Evolutionary conservation across 2,113 vertebrate species (phyloP).

Genomic region (Lophochroa leadbeateri): DNA sequence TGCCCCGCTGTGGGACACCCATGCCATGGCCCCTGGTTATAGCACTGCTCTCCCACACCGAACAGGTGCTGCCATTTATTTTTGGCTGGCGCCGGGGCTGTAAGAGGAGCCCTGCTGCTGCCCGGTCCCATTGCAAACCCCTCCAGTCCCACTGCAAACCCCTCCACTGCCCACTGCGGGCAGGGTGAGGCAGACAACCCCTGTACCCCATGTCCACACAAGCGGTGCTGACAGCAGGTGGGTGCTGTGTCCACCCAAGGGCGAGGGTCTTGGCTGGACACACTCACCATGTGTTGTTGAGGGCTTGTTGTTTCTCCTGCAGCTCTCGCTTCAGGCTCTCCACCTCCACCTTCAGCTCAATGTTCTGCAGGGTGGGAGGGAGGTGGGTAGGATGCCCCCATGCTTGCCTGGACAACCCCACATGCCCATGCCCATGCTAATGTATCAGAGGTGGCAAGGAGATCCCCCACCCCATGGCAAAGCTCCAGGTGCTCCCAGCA

Average conservation of each 20-base stretch:
- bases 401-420: fast-evolving
- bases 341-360: conserved; percentile 92
- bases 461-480: not conserved
- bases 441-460: not conserved
- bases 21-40: not conserved
- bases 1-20: not conserved
- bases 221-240: fast-evolving
- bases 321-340: conserved; percentile 94
- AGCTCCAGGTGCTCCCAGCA: not conserved
- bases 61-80: conserved; percentile 72
- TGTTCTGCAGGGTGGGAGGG: conserved; percentile 78
- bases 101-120: not conserved
- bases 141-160: not conserved
- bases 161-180: fast-evolving
- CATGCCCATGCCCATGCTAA: fast-evolving
- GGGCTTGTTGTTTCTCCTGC: conserved; percentile 85
- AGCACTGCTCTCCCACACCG: not conserved
- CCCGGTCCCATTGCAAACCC: not conserved
- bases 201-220: fast-evolving
- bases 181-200: not conserved
- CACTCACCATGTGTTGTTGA: conserved; percentile 85
- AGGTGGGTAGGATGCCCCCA: not conserved
- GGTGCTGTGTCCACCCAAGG: fast-evolving
- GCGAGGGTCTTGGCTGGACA: fast-evolving
- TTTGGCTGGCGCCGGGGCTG: not conserved